These are phyloP conservation scores for Perizoma flavofasciatum DNA, from an alignment of 2,888 invertebrate species.

Conservation along the genomic window DNA sequence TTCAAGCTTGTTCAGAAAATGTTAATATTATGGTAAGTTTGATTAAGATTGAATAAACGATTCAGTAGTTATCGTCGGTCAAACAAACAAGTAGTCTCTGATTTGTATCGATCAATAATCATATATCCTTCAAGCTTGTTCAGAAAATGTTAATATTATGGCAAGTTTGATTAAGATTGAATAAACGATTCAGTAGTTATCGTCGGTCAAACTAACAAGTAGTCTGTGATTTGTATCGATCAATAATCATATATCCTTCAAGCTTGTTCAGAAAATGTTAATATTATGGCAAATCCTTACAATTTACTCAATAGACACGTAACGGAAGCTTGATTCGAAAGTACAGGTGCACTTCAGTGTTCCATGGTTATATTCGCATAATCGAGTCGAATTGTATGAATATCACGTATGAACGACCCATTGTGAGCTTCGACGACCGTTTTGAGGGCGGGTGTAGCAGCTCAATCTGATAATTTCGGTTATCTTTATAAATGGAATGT, in stretches of 20 bases:
- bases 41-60: too few relatives aligned
- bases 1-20: not conserved
- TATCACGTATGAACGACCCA: slow-evolving; percentile 27
- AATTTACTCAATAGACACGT: slow-evolving; percentile 3
- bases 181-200: too few relatives aligned
- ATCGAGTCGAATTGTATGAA: slow-evolving; percentile 27
- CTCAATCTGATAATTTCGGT: slow-evolving; percentile 1
- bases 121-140: not conserved
- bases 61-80: too few relatives aligned
- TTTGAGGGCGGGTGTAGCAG: slow-evolving; percentile 1
- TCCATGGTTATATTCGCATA: slow-evolving; percentile 25
- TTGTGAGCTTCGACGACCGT: slow-evolving; percentile 12
- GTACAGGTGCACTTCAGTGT: slow-evolving; percentile 29
- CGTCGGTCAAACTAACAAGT: too few relatives aligned
- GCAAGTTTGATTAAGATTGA: too few relatives aligned
- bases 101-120: too few relatives aligned
- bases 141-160: slow-evolving; percentile 10
- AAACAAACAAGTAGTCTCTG: too few relatives aligned
- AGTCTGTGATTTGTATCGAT: too few relatives aligned
- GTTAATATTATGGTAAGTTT: slow-evolving; percentile 5
- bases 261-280: slow-evolving; percentile 5
- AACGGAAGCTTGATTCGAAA: slow-evolving; percentile 15
- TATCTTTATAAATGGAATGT: not conserved
- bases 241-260: too few relatives aligned
- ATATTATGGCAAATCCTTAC: slow-evolving; percentile 8